Evolutionary conservation across 2,113 vertebrate genomes (phyloP).

Genomic region (Tonatia bakeri): DNA sequence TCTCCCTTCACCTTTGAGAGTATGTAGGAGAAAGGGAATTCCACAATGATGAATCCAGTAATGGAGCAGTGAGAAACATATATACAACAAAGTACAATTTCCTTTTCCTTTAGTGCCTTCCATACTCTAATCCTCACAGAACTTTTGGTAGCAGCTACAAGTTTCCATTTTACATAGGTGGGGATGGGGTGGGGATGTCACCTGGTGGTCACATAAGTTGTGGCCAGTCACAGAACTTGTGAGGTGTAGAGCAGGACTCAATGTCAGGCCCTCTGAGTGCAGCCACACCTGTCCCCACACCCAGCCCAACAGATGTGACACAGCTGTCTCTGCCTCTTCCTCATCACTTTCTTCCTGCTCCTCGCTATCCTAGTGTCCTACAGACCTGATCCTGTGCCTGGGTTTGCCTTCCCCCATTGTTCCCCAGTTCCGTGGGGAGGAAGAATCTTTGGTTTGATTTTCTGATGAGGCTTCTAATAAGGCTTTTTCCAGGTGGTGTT

Average conservation of each 20-base stretch:
- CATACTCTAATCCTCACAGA: neutral
- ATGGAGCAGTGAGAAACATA: neutral
- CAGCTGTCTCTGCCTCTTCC: neutral
- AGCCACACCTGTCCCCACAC: neutral
- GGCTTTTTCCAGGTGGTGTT: neutral
- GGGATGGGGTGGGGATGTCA: neutral
- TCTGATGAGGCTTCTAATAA: neutral
- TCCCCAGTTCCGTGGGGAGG: neutral
- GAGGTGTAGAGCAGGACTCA: neutral
- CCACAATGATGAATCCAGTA: neutral
- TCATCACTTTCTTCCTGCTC: too few relatives aligned
- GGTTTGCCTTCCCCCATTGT: neutral
- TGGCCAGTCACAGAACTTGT: neutral
- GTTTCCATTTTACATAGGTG: neutral
- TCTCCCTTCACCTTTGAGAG: neutral
- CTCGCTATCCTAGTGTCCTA: neutral
- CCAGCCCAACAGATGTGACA: neutral
- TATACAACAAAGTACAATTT: neutral
- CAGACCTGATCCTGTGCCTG: neutral
- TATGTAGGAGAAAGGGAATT: neutral
- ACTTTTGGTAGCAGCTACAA: neutral
- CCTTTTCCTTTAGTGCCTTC: neutral
- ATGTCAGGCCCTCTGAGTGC: neutral
- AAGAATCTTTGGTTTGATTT: neutral
- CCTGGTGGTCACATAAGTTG: neutral